Evolutionary conservation across 2,113 vertebrate genomes (phyloP).

Genomic region (Zosterops japonicus): DNA sequence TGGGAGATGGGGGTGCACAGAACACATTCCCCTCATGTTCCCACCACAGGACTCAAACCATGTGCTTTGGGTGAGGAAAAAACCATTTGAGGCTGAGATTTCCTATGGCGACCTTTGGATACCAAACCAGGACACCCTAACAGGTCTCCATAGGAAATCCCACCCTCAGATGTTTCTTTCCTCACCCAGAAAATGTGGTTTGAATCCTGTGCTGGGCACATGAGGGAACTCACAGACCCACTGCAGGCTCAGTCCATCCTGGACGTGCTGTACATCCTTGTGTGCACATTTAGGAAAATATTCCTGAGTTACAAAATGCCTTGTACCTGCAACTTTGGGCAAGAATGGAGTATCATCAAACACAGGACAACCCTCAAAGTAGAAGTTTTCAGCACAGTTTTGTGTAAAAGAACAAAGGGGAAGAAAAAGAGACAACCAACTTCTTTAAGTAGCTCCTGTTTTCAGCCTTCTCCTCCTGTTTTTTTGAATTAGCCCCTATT

Average conservation of each 20-base stretch:
- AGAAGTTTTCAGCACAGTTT: background rate
- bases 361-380: background rate
- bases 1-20: background rate
- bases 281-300: background rate
- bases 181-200: rapidly evolving
- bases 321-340: background rate
- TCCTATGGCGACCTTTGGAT: background rate
- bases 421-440: background rate
- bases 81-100: background rate
- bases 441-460: background rate
- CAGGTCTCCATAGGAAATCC: background rate
- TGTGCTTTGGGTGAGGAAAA: background rate
- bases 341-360: background rate
- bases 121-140: background rate
- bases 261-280: rapidly evolving
- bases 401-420: background rate
- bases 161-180: rapidly evolving
- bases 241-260: background rate
- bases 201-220: background rate
- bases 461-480: background rate
- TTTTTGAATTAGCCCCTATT: background rate
- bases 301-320: background rate
- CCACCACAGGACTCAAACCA: background rate
- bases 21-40: background rate
- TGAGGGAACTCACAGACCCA: background rate